Evolutionary conservation across 2,888 invertebrate species (phyloP).

Genomic region (Drosophila antonietae): DNA sequence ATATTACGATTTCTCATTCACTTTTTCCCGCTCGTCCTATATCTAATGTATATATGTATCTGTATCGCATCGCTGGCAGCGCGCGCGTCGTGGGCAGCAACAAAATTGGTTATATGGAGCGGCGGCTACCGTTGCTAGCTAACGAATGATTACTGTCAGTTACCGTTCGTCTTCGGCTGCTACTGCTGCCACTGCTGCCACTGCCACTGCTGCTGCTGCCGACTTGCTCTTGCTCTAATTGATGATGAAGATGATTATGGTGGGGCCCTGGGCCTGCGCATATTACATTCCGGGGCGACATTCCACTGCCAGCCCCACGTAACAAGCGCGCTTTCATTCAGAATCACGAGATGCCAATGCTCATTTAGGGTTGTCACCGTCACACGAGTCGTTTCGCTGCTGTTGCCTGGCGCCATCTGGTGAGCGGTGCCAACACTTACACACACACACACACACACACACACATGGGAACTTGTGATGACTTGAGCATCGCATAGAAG

Average conservation of each 20-base stretch:
- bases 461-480: background rate
- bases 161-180: constrained; percentile 33
- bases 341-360: constrained; percentile 57
- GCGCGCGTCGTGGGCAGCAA: constrained; percentile 30
- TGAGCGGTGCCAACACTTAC: constrained; percentile 6
- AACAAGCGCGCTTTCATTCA: constrained; percentile 52
- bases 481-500: constrained; percentile 18
- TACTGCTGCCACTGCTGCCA: background rate
- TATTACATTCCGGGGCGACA: constrained; percentile 13
- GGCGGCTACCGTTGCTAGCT: constrained; percentile 69
- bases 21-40: constrained; percentile 55
- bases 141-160: constrained; percentile 70
- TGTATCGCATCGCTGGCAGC: constrained; percentile 37
- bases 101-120: constrained; percentile 45
- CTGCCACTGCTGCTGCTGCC: background rate
- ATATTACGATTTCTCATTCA: constrained; percentile 48
- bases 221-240: constrained; percentile 43
- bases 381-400: constrained; percentile 12
- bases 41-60: constrained; percentile 32
- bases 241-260: constrained; percentile 26
- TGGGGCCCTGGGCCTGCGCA: constrained; percentile 49
- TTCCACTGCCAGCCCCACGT: constrained; percentile 17
- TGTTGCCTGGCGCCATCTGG: constrained; percentile 31
- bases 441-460: background rate
- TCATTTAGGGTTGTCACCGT: constrained; percentile 62